Conservation (phyloP, 2,888 invertebrate genomes). For the Tethea ocularis region DNA sequence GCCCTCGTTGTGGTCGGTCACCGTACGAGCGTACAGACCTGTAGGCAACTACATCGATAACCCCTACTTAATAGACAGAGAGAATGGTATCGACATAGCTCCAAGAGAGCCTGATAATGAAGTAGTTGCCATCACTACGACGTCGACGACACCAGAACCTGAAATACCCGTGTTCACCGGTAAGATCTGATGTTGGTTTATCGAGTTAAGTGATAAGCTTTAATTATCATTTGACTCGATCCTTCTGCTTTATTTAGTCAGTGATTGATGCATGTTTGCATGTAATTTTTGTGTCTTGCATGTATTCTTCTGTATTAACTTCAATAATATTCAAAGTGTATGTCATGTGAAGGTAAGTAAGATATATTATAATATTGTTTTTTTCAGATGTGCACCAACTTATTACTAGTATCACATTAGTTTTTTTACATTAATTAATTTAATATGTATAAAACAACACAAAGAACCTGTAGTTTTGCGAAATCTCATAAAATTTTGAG, state of each 20-base stretch:
- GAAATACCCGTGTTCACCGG: conserved; percentile 58
- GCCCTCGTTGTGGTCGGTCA: conserved; percentile 90
- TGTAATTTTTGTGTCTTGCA: conserved; percentile 15
- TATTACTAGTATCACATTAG: too few species aligned
- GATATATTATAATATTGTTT: neutral
- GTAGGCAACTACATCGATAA: conserved; percentile 71
- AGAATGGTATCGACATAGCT: conserved; percentile 17
- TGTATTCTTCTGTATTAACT: conserved; percentile 23
- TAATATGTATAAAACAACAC: too few species aligned
- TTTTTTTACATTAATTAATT: too few species aligned
- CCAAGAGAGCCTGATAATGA: conserved; percentile 11
- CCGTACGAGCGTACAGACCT: conserved; percentile 88
- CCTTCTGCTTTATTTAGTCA: neutral
- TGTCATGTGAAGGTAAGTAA: neutral
- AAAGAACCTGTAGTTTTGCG: too few species aligned
- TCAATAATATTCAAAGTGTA: neutral
- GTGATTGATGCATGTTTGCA: conserved; percentile 32
- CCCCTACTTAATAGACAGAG: conserved; percentile 35
- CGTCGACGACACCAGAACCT: conserved; percentile 39
- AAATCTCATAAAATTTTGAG: too few species aligned
- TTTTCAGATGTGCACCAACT: neutral
- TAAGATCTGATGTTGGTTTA: conserved; percentile 48
- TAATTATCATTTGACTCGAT: neutral
- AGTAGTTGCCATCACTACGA: conserved; percentile 15
- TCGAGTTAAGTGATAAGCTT: conserved; percentile 12